Evolutionary conservation across 2,797 vertebrate genomes (phyloP), one percentile per base, ranked within the genome.

Genomic region (Leptatherina wallacei): DNA sequence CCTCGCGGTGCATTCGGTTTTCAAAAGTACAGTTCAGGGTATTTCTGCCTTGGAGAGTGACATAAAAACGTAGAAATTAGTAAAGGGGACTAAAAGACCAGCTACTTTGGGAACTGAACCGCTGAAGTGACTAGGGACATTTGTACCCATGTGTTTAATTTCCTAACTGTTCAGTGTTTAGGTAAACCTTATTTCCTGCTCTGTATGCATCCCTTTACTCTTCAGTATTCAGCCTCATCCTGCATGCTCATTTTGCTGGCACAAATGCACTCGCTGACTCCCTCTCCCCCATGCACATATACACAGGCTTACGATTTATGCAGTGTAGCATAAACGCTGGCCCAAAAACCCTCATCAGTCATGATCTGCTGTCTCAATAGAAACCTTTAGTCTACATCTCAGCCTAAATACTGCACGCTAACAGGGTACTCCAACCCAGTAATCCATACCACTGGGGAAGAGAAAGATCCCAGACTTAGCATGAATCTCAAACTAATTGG

Each of bases 401-500:
- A 73, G 51, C 54, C 65, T 80, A 70, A 87, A 75, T 57, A 79
- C 77, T 67, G 69, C 36, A 66, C 18, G 24, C 58, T 75, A 73
- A 78, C 62, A 81, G 73, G 74, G 77, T 62, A 78, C 77, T 84
- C 78, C 72, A 77, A 80, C 68, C 75, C 79, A 85, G 80, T 90
- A 86, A 89, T 84, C 82, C 79, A 88, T 75, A 80, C 80, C 84
- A 77, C 81, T 66, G 40, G 71, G 75, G 57, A 59, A 59, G 75
- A 85, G 69, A 83, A 66, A 81, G 68, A 84, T 76, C 82, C 71
- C 78, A 72, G 79, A 83, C 62, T 86, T 72, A 78, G 81, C 75
- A 85, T 83, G 65, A 76, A 85, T 88, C 85, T 88, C 80, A 61
- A 81, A 81, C 86, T 90, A 92, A 92, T 83, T 86, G 78, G 75